A percentile compares a stretch with the other conserved stretches of the same genome.
phyloP scores from a whole-genome alignment of 2,797 vertebrate genomes.

The Aulostomus chinensis region DNA sequence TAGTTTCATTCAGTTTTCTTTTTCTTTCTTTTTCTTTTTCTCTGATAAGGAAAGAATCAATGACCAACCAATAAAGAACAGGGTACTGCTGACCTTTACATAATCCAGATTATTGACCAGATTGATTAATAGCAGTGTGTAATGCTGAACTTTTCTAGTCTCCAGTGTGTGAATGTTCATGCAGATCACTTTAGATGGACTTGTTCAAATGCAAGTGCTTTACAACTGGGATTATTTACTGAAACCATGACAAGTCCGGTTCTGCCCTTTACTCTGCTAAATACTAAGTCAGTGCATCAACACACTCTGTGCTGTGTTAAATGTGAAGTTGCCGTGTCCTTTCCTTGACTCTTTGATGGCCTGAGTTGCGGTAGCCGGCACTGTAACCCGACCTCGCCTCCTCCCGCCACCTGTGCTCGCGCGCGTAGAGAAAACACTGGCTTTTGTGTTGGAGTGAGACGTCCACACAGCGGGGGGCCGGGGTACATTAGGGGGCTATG shows the following conservation, averaged over 20 bases:
- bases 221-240: too few relatives aligned
- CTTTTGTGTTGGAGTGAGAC: conserved; percentile 78
- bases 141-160: too few relatives aligned
- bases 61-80: background rate
- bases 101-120: too few relatives aligned
- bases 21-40: background rate
- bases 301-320: too few relatives aligned
- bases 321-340: too few relatives aligned
- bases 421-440: conserved; percentile 71
- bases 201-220: too few relatives aligned
- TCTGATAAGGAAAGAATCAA: background rate
- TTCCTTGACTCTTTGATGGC: conserved; percentile 45
- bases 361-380: conserved; percentile 24
- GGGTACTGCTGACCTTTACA: background rate
- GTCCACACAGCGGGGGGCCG: conserved; percentile 66
- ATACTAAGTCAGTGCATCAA: too few relatives aligned
- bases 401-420: conserved; percentile 80
- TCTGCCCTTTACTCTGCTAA: too few relatives aligned
- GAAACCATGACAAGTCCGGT: too few relatives aligned
- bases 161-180: too few relatives aligned
- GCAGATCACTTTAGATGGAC: too few relatives aligned
- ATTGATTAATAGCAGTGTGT: too few relatives aligned
- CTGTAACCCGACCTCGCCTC: conserved; percentile 68
- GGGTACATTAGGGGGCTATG: conserved; percentile 57
- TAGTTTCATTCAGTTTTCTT: background rate